Base-by-base conservation (phyloP, 2,888 invertebrate genomes). In the Tachina fera region DNA sequence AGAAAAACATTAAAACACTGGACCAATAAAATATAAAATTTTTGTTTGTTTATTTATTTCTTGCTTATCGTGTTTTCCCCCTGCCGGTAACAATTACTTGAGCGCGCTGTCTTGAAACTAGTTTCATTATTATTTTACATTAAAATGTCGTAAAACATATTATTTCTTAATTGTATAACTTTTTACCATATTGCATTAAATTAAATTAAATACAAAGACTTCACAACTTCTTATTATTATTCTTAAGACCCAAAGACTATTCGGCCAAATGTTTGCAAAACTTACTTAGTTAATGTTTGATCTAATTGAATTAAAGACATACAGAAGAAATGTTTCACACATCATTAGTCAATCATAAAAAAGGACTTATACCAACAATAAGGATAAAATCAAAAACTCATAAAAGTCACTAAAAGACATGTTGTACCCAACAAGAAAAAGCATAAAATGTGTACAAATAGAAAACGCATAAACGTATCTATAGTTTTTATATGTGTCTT, bases 341-440 rank as follows among this genome's bases (percentile, higher is more conserved):
- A 86, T 86, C 78, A 86, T 86, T 86, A 86, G 86, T 86, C 71
- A 72, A 79, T 53, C 81, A 79, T 86, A 86, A 86, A 83, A 86
- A 75, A 60, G 83, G 79, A 85, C 81, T 83, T 86, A 83, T 63
- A 79, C 39, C 61, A 80, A 83, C 77, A 58, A 77, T 65, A 74
- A 83, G 77, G 47, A 86, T 83, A 74, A 86, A 86, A 86, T 86
- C 82, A 86, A 86, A 83, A 76, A 76, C 86, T 79, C 71, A 86
- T 86, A 86, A 83, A 86, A 86, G 86, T 83, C 86, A 86, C 78
- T 76, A 75, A 82, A 74, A 83, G 72, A 83, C 70, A 72, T 75
- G 58, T 58, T 70, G 39, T 41, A 63, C 16, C 31, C 79, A 67
- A 60, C 63, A 77, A 49, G 51, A 75, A 67, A 80, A 79, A 71